Conservation (phyloP, 64 coral and sea anemone species). For the Astreopora myriophthalma region DNA sequence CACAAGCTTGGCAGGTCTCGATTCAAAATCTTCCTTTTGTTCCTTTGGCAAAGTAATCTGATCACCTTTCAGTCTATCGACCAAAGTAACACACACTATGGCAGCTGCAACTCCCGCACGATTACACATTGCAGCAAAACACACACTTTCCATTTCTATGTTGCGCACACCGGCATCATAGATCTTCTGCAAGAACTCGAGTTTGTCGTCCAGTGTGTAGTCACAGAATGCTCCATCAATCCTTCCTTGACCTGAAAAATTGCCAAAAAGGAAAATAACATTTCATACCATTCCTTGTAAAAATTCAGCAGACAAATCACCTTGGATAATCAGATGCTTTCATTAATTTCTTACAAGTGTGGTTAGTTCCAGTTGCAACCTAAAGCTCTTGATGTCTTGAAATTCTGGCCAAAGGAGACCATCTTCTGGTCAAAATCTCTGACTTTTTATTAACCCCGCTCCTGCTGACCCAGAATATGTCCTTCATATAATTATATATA, state of each 20-base stretch:
- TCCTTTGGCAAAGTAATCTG: conserved; percentile 69
- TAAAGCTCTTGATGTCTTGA: too few species aligned
- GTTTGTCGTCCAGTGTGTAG: conserved; percentile 87
- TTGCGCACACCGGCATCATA: conserved; percentile 81
- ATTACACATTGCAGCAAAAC: conserved; percentile 96
- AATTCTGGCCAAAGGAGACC: too few species aligned
- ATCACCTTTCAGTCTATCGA: conserved; percentile 82
- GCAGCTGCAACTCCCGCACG: conserved; percentile 82
- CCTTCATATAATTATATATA: too few species aligned
- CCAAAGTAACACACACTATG: conserved; percentile 87
- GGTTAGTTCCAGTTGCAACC: too few species aligned
- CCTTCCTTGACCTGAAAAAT: conserved; percentile 82
- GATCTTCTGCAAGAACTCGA: conserved; percentile 71
- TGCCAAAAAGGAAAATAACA: background rate
- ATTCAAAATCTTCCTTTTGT: conserved; percentile 82
- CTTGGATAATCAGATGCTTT: too few species aligned
- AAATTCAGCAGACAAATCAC: too few species aligned
- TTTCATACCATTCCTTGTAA: background rate
- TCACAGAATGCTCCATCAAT: conserved; percentile 98
- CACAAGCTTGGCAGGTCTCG: conserved; percentile 79
- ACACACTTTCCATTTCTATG: conserved; percentile 98
- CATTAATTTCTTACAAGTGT: too few species aligned
- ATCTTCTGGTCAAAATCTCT: too few species aligned
- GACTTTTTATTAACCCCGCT: too few species aligned
- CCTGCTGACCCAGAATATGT: too few species aligned